phyloP scores from a whole-genome alignment of 2,888 invertebrate species.

The Cosmorhoe ocellata region DNA sequence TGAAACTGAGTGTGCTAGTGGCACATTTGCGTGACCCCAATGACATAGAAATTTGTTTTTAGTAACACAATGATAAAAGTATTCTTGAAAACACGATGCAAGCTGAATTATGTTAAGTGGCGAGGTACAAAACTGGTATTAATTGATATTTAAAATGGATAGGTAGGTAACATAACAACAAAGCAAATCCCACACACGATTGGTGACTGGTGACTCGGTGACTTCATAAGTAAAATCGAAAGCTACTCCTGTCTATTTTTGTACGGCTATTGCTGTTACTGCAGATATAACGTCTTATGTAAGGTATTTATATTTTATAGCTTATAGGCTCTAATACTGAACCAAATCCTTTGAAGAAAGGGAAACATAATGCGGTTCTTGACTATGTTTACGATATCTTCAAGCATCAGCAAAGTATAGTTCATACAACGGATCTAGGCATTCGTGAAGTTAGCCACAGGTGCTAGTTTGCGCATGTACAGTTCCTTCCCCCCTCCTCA shows the following conservation, averaged over 20 bases:
- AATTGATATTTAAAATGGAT: conserved; percentile 32
- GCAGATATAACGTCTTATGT: conserved; percentile 20
- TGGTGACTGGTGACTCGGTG: no score
- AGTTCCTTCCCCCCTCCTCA: no score
- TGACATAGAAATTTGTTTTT: conserved; percentile 2
- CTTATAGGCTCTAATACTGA: no score
- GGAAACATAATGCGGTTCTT: no score
- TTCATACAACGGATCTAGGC: no score
- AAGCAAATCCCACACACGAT: conserved; percentile 46
- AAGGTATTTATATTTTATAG: background rate
- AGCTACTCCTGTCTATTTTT: conserved; percentile 46
- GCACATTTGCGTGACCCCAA: conserved; percentile 9
- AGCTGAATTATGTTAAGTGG: no score
- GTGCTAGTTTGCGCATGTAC: no score
- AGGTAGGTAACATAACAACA: conserved; percentile 36
- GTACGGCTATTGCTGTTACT: conserved; percentile 30
- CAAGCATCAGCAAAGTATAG: no score
- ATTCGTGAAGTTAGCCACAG: no score
- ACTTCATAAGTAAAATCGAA: conserved; percentile 71
- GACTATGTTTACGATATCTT: no score
- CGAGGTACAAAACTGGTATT: conserved; percentile 4
- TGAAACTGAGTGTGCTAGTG: conserved; percentile 2
- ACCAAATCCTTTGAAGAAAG: no score
- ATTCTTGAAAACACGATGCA: no score
- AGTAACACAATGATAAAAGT: conserved; percentile 1